phyloP scores from a whole-genome alignment of 2,113 vertebrate species.

The Oryzias curvinotus region DNA sequence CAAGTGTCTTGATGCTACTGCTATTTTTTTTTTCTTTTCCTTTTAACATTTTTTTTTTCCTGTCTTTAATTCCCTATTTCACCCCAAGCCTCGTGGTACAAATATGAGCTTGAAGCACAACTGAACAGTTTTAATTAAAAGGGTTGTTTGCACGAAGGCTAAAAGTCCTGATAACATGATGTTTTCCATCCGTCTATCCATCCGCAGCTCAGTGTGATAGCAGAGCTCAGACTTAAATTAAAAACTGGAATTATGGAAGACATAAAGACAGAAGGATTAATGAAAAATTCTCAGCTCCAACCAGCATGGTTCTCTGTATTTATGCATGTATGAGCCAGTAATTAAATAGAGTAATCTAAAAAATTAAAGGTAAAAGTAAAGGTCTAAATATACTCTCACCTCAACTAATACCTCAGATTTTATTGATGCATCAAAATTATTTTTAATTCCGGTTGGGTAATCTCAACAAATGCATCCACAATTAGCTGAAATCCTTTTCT shows the following conservation, averaged over 20 bases:
- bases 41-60: slow-evolving; percentile 6
- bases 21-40: background rate
- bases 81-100: slow-evolving; percentile 30
- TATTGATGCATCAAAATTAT: too few species aligned
- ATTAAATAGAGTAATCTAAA: slow-evolving; percentile 9
- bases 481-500: too few species aligned
- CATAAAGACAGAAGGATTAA: slow-evolving; percentile 28
- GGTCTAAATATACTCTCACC: too few species aligned
- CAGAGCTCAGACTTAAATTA: slow-evolving; percentile 33
- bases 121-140: slow-evolving; percentile 64
- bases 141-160: slow-evolving; percentile 59
- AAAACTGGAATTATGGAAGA: slow-evolving; percentile 33
- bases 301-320: background rate
- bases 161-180: slow-evolving; percentile 55
- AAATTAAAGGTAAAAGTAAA: too few species aligned
- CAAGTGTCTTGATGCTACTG: background rate
- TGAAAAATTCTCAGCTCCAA: slow-evolving; percentile 1
- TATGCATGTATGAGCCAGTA: background rate
- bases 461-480: too few species aligned
- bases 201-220: slow-evolving; percentile 44
- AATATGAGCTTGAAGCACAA: slow-evolving; percentile 50
- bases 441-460: too few species aligned
- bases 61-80: slow-evolving; percentile 24
- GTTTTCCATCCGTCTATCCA: slow-evolving; percentile 44
- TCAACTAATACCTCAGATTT: too few species aligned